These are phyloP conservation scores for Danio kyathit DNA, from an alignment of 2,797 vertebrate genomes.

Conservation along the genomic window DNA sequence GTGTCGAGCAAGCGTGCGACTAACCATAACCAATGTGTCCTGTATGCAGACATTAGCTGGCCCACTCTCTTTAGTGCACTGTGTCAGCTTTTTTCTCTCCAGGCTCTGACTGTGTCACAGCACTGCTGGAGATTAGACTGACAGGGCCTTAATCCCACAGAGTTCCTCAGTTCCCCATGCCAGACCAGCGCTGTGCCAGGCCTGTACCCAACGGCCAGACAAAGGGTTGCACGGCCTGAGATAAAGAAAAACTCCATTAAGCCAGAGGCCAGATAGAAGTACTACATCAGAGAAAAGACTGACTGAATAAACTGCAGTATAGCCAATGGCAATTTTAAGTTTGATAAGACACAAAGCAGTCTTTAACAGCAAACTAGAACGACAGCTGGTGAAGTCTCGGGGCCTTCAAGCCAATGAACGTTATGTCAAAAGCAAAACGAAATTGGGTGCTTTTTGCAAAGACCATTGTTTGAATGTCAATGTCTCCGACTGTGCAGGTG, in stretches of 20 bases:
- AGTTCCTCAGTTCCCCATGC: conserved; percentile 34
- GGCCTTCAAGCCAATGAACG: not conserved
- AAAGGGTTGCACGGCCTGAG: not conserved
- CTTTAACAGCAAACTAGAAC: conserved; percentile 5
- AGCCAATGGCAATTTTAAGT: conserved; percentile 4
- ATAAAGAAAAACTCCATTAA: conserved; percentile 19
- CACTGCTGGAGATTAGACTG: conserved; percentile 45
- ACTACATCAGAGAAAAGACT: not conserved
- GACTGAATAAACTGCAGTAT: not conserved
- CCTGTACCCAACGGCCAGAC: not conserved
- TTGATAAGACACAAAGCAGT: not conserved
- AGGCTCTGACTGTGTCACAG: conserved; percentile 29
- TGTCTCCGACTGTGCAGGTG: conserved; percentile 71
- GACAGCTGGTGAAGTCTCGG: conserved; percentile 10
- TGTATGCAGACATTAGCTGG: conserved; percentile 12
- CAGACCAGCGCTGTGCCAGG: conserved; percentile 17
- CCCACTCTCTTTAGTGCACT: not conserved
- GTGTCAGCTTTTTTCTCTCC: conserved; percentile 47
- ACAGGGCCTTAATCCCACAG: conserved; percentile 43
- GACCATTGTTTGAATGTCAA: not conserved
- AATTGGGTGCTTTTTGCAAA: not conserved
- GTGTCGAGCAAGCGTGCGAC: not conserved
- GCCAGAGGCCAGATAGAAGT: not conserved
- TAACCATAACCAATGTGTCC: conserved; percentile 8
- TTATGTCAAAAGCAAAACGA: not conserved